Evolutionary conservation across 2,888 invertebrate genomes (phyloP).

Genomic region (Apodemia zela): DNA sequence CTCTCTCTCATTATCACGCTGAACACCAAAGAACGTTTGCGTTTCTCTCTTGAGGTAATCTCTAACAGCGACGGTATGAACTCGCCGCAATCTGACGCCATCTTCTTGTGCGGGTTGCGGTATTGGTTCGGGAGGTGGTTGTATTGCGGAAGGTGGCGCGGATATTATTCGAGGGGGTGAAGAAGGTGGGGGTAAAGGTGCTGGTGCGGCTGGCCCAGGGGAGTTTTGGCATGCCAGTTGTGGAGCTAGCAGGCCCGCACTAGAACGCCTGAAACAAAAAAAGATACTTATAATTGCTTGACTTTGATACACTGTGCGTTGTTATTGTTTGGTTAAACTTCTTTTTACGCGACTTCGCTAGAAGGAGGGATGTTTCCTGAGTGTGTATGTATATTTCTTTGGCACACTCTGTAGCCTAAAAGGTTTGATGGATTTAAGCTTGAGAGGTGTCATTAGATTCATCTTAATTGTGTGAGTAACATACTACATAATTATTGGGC

Average conservation of each 20-base stretch:
- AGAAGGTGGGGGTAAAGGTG: conserved; percentile 58
- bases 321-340: too few relatives aligned
- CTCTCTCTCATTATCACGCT: conserved; percentile 87
- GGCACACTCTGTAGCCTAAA: too few relatives aligned
- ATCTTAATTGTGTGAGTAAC: too few relatives aligned
- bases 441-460: too few relatives aligned
- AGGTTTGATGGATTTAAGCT: too few relatives aligned
- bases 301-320: too few relatives aligned
- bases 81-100: conserved; percentile 67
- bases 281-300: conserved; percentile 17
- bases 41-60: conserved; percentile 89
- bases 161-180: conserved; percentile 68
- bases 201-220: conserved; percentile 55
- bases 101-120: conserved; percentile 68
- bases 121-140: conserved; percentile 49
- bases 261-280: conserved; percentile 68
- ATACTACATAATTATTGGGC: too few relatives aligned
- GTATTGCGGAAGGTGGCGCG: conserved; percentile 48
- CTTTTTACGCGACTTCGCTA: too few relatives aligned
- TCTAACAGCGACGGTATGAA: conserved; percentile 66
- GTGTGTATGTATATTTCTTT: too few relatives aligned
- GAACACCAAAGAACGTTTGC: conserved; percentile 92
- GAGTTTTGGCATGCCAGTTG: conserved; percentile 66
- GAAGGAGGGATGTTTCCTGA: background rate
- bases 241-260: conserved; percentile 67